Evolutionary conservation across 2,113 vertebrate genomes (phyloP).

Genomic region (Peromyscus maniculatus): DNA sequence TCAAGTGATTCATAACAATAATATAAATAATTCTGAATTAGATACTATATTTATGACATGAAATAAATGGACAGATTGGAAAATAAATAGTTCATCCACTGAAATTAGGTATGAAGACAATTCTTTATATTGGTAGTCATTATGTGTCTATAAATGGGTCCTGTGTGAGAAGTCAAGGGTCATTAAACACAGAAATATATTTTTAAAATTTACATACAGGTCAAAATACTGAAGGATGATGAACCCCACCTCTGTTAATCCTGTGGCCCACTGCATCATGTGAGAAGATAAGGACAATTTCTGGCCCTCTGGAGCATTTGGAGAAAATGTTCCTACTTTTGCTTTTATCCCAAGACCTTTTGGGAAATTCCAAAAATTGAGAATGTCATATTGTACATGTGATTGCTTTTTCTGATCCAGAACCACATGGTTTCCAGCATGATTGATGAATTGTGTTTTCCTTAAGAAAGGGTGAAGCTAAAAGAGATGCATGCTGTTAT

Average conservation of each 20-base stretch:
- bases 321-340: neutral
- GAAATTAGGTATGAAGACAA: neutral
- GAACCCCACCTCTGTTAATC: neutral
- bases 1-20: neutral
- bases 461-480: neutral
- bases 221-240: rapidly evolving
- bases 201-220: neutral
- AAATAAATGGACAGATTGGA: neutral
- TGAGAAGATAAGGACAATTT: neutral
- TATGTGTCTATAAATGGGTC: neutral
- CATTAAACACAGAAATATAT: neutral
- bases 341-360: neutral
- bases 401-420: neutral
- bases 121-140: neutral
- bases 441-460: neutral
- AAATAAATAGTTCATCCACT: neutral
- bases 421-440: neutral
- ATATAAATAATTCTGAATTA: neutral
- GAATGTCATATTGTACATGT: neutral
- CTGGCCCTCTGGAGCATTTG: neutral
- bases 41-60: neutral
- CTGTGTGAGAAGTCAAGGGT: neutral
- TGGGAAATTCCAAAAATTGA: neutral
- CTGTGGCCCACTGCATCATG: neutral
- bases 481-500: neutral